Percentiles rank a stretch among this genome's conserved stretches.
Evolutionary conservation across 2,888 invertebrate species (phyloP).

Genomic region (Elaeidobius kamerunicus): DNA sequence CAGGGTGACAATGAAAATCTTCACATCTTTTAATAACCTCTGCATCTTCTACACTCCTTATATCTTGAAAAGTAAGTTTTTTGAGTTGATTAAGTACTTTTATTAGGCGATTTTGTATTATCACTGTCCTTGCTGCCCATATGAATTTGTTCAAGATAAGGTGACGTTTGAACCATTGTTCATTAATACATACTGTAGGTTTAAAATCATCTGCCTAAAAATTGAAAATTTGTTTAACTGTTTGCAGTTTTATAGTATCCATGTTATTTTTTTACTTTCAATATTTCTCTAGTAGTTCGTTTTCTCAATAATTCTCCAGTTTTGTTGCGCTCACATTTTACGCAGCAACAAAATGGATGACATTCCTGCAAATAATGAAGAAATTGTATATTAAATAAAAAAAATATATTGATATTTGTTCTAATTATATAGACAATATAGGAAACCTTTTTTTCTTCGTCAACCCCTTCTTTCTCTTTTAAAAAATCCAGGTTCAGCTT

Average conservation of each 20-base stretch:
- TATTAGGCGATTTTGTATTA: slow-evolving; percentile 40
- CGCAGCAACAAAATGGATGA: slow-evolving; percentile 14
- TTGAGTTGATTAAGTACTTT: slow-evolving; percentile 40
- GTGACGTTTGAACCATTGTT: slow-evolving; percentile 43
- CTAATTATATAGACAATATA: too few species aligned
- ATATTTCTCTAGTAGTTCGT: slow-evolving; percentile 35
- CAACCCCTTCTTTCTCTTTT: slow-evolving; percentile 29
- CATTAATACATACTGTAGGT: slow-evolving; percentile 34
- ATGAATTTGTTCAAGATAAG: slow-evolving; percentile 42
- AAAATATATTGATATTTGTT: too few species aligned
- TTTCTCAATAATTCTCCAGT: slow-evolving; percentile 34
- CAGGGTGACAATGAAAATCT: slow-evolving; percentile 26
- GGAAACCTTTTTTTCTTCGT: too few species aligned
- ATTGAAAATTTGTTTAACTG: not conserved
- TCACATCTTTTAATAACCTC: slow-evolving; percentile 10
- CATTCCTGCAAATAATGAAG: slow-evolving; percentile 26
- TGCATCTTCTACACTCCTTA: slow-evolving; percentile 30
- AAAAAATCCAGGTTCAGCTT: slow-evolving; percentile 35
- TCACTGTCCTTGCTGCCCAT: slow-evolving; percentile 38
- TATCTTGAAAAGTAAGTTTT: slow-evolving; percentile 26
- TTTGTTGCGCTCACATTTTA: slow-evolving; percentile 15
- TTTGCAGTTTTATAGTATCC: not conserved
- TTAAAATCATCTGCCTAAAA: slow-evolving; percentile 29
- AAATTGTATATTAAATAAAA: not conserved
- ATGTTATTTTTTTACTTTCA: not conserved